Percentiles rank a stretch among this genome's conserved stretches.
Conservation (phyloP, 2,888 invertebrate species). For the Alcis repandata region DNA sequence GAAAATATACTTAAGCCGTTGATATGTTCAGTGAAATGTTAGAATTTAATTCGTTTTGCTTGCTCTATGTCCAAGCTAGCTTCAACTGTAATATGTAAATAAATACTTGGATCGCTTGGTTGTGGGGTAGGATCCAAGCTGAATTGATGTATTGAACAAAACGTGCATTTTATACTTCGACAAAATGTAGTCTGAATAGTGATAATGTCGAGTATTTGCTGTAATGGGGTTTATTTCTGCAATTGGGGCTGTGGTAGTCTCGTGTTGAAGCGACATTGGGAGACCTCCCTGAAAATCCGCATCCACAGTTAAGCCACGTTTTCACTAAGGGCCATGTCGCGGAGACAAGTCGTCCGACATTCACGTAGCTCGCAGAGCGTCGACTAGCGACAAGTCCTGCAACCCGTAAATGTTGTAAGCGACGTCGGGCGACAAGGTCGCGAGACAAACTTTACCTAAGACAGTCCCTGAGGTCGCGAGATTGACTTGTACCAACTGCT, state of each 20-base stretch:
- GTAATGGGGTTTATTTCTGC: conserved; percentile 5
- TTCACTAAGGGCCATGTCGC: no score
- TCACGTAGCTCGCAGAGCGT: no score
- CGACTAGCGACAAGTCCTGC: no score
- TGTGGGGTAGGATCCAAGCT: conserved; percentile 49
- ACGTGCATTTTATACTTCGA: conserved; percentile 43
- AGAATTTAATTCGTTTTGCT: conserved; percentile 37
- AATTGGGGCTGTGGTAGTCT: conserved; percentile 4
- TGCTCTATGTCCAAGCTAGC: conserved; percentile 35
- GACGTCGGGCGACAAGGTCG: no score
- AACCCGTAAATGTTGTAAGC: no score
- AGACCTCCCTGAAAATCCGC: no score
- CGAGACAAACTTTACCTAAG: no score
- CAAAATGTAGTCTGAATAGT: conserved; percentile 16
- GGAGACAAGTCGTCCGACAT: no score
- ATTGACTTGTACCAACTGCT: no score
- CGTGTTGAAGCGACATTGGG: not conserved
- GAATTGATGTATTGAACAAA: conserved; percentile 55
- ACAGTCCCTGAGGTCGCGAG: no score
- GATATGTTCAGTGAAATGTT: conserved; percentile 25
- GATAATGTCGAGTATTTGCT: conserved; percentile 34
- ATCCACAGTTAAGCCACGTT: no score
- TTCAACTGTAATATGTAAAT: conserved; percentile 50
- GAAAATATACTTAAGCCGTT: conserved; percentile 23
- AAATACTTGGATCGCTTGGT: conserved; percentile 53